Percentiles rank a stretch among this genome's conserved stretches.
These are phyloP conservation scores for Anastrepha obliqua DNA, from an alignment of 1,140 invertebrate species.

Conservation along the genomic window DNA sequence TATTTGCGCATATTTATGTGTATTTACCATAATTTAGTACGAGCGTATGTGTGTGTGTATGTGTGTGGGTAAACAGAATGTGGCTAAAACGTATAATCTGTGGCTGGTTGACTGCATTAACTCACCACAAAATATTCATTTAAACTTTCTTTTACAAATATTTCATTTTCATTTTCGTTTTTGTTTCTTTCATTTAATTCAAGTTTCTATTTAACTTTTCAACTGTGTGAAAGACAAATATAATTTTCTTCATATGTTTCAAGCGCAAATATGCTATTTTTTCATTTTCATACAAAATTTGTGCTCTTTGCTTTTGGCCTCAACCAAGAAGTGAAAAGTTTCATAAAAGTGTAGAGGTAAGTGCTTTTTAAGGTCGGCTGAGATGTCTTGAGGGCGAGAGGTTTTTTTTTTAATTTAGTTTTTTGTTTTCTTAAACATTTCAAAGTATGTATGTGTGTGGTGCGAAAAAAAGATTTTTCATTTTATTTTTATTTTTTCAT, in stretches of 20 bases:
- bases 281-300: not conserved
- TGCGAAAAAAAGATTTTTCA: not conserved
- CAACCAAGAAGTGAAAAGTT: not conserved
- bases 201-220: slow-evolving; percentile 32
- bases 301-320: too few relatives aligned
- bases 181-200: slow-evolving; percentile 1
- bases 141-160: slow-evolving; percentile 31
- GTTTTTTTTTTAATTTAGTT: too few relatives aligned
- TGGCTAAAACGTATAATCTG: slow-evolving; percentile 30
- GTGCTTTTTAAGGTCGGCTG: slow-evolving; percentile 16
- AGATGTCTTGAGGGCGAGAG: not conserved
- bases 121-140: slow-evolving; percentile 27
- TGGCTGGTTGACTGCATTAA: not conserved
- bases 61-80: not conserved
- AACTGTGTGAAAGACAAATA: slow-evolving; percentile 26
- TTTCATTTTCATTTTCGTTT: not conserved
- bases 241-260: slow-evolving; percentile 19
- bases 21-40: not conserved
- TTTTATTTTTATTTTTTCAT: not conserved
- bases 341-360: not conserved
- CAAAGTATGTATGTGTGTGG: not conserved
- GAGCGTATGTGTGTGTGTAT: not conserved
- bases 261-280: not conserved
- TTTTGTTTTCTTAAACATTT: not conserved
- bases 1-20: not conserved